A percentile compares a stretch with the other conserved stretches of the same genome.
Evolutionary conservation across 53 echinoderm and acorn worm genomes (phyloP).

Genomic region (Holothuria leucospilota): DNA sequence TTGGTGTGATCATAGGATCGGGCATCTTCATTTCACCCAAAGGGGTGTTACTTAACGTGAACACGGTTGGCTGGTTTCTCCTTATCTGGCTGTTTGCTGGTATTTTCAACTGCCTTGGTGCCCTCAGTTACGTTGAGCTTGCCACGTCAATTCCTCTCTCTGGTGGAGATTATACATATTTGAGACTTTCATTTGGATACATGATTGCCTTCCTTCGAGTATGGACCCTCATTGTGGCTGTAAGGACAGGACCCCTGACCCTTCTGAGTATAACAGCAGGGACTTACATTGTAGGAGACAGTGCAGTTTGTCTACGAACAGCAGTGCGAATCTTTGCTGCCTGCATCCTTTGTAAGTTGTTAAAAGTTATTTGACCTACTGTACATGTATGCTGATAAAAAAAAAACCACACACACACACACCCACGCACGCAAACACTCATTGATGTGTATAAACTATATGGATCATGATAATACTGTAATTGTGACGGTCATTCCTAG

Average conservation of each 20-base stretch:
- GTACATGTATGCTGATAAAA: too few relatives aligned
- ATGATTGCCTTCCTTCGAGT: conserved; percentile 77
- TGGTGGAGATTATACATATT: conserved; percentile 79
- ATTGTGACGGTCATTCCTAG: too few relatives aligned
- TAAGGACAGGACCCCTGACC: conserved; percentile 56
- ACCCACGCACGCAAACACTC: too few relatives aligned
- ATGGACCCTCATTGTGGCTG: conserved; percentile 68
- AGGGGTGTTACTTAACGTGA: conserved; percentile 68
- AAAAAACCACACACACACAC: too few relatives aligned
- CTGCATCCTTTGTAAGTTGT: conserved; percentile 30
- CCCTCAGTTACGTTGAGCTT: conserved; percentile 84
- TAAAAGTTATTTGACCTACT: too few relatives aligned
- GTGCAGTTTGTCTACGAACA: conserved; percentile 11
- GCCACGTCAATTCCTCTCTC: conserved; percentile 81
- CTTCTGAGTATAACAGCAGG: conserved; percentile 71
- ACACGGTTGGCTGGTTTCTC: conserved; percentile 76
- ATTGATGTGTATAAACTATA: too few relatives aligned
- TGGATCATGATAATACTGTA: too few relatives aligned
- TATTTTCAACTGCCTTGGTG: conserved; percentile 73
- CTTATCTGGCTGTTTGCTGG: conserved; percentile 80
- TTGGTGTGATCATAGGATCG: conserved; percentile 84
- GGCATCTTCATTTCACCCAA: conserved; percentile 91
- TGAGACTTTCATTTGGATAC: conserved; percentile 73
- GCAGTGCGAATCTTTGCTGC: conserved; percentile 24
- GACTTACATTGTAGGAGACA: conserved; percentile 61